Evolutionary conservation across 2,113 vertebrate species (phyloP).

Genomic region (Malurus alboscapulatus): DNA sequence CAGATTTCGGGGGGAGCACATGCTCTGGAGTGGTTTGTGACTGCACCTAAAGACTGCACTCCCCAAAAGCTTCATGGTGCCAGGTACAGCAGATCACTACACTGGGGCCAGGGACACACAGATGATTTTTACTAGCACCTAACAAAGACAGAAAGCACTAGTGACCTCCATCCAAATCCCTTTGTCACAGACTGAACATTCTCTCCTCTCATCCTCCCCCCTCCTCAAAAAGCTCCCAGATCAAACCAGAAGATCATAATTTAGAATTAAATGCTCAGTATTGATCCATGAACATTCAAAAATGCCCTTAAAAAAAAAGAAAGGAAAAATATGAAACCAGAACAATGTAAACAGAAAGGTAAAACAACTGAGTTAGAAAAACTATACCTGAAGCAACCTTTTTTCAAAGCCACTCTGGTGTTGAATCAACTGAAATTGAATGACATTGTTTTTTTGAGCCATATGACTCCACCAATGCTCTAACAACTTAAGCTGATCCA

Average conservation of each 20-base stretch:
- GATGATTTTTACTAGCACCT: background rate
- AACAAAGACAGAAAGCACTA: background rate
- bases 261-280: background rate
- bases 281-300: background rate
- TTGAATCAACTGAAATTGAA: background rate
- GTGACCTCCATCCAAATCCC: background rate
- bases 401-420: background rate
- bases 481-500: background rate
- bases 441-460: background rate
- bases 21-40: background rate
- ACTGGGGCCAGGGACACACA: background rate
- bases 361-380: background rate
- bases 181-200: background rate
- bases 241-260: background rate
- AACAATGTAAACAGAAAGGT: background rate
- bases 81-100: background rate
- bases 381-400: background rate
- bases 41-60: background rate
- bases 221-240: background rate
- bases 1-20: accelerated
- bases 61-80: background rate
- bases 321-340: background rate
- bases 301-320: too few species aligned
- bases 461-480: background rate
- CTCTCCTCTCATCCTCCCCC: background rate